Percentiles rank a stretch among this genome's conserved stretches.
phyloP scores from a whole-genome alignment of 2,113 vertebrate species.

The Poeciliopsis retropinna region DNA sequence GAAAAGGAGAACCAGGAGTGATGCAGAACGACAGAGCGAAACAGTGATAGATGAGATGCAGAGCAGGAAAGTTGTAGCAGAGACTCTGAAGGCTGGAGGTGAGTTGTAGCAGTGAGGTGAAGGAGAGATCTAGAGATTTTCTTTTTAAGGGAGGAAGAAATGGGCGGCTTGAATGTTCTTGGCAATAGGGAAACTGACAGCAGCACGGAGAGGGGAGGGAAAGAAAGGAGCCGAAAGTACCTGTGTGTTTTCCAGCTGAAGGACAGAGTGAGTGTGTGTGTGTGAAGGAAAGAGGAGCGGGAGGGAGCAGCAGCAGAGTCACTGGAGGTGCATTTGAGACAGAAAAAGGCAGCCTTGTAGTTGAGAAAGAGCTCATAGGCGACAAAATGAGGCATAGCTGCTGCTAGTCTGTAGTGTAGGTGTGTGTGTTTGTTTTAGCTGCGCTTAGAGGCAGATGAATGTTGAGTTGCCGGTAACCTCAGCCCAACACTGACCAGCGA shows the following conservation, averaged over 20 bases:
- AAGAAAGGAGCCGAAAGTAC: conserved; percentile 15
- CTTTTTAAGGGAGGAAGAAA: conserved; percentile 1
- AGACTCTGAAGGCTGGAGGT: conserved; percentile 15
- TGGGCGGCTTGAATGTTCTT: conserved; percentile 7
- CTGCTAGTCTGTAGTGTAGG: conserved; percentile 26
- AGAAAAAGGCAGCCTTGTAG: conserved; percentile 47
- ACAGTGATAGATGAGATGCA: conserved; percentile 27
- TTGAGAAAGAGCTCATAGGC: conserved; percentile 45
- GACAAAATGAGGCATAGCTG: conserved; percentile 42
- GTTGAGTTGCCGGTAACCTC: conserved; percentile 43
- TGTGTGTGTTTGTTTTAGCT: conserved; percentile 20
- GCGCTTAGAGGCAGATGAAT: conserved; percentile 30
- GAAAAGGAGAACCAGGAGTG: conserved; percentile 43
- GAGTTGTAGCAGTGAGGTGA: not conserved
- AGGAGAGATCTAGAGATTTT: no score
- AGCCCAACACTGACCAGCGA: conserved; percentile 52
- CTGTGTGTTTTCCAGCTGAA: conserved; percentile 38
- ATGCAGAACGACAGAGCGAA: conserved; percentile 40
- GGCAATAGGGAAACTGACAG: conserved; percentile 1
- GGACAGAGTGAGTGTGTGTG: conserved; percentile 52
- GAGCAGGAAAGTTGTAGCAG: not conserved
- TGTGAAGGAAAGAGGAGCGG: conserved; percentile 28
- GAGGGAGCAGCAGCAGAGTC: conserved; percentile 55
- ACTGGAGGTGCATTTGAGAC: conserved; percentile 46
- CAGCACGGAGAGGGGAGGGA: not conserved